A percentile compares a stretch with the other conserved stretches of the same genome.
Conservation (phyloP, 2,888 invertebrate species). For the Synanthedon formicaeformis region DNA sequence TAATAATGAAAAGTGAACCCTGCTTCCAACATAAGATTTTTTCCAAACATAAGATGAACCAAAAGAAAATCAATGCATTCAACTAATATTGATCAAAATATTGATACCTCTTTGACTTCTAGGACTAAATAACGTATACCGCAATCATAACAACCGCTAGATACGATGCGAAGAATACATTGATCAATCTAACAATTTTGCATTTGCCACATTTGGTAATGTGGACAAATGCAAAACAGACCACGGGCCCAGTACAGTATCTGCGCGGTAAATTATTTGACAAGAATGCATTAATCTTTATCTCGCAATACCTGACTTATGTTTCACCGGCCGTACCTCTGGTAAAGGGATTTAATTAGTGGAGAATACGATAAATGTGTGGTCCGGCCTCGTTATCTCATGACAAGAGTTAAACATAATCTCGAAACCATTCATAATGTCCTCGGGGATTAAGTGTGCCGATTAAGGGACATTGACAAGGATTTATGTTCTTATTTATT, state of each 20-base stretch:
- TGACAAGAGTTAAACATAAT: constrained; percentile 46
- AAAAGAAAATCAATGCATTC: too few relatives aligned
- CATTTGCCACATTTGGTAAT: background rate
- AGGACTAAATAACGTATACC: too few relatives aligned
- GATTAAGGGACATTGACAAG: constrained; percentile 29
- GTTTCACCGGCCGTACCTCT: constrained; percentile 21
- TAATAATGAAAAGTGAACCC: too few relatives aligned
- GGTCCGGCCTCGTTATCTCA: constrained; percentile 43
- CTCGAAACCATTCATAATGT: constrained; percentile 42
- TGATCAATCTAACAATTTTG: too few relatives aligned
- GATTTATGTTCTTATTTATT: constrained; percentile 13
- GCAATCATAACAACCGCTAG: too few relatives aligned
- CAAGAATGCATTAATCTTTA: constrained; percentile 58
- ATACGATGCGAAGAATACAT: too few relatives aligned
- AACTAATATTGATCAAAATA: too few relatives aligned
- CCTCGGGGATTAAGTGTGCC: constrained; percentile 29
- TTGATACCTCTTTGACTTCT: too few relatives aligned
- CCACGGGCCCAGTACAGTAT: constrained; percentile 19
- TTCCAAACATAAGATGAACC: too few relatives aligned
- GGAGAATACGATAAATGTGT: constrained; percentile 51
- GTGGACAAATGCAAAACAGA: background rate
- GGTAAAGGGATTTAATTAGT: constrained; percentile 49
- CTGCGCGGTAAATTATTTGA: constrained; percentile 60
- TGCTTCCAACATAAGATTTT: too few relatives aligned
- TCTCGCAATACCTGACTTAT: constrained; percentile 38